phyloP scores from a whole-genome alignment of 2,113 vertebrate genomes.

The Xyliphius kryptos region DNA sequence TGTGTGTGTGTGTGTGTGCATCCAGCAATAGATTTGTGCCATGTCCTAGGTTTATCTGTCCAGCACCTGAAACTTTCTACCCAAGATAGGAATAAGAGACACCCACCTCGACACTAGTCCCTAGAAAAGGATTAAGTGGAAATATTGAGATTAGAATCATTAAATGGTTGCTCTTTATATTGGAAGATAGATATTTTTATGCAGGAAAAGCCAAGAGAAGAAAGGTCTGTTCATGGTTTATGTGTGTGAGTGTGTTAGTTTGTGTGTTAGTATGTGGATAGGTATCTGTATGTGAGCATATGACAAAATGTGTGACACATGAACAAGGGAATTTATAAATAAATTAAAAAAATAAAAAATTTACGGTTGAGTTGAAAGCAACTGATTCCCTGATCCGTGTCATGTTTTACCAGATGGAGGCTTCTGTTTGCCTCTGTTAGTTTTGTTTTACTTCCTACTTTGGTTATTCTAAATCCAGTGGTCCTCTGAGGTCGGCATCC shows the following conservation, averaged over 20 bases:
- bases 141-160: too few species aligned
- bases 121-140: too few species aligned
- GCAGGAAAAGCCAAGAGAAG: too few species aligned
- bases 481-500: conserved; percentile 70
- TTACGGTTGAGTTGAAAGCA: conserved; percentile 42
- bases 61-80: too few species aligned
- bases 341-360: conserved; percentile 52
- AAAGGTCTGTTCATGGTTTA: neutral
- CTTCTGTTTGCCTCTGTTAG: conserved; percentile 44
- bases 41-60: too few species aligned
- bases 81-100: too few species aligned
- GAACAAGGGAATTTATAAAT: conserved; percentile 41
- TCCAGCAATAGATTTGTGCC: too few species aligned
- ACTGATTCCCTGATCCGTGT: conserved; percentile 55
- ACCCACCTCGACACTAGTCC: too few species aligned
- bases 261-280: conserved; percentile 10
- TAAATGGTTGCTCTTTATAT: too few species aligned
- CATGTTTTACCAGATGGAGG: conserved; percentile 64
- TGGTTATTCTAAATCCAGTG: conserved; percentile 64
- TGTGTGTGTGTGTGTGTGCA: conserved; percentile 23
- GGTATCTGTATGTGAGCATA: conserved; percentile 31
- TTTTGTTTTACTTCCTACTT: conserved; percentile 44
- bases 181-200: too few species aligned
- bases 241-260: neutral
- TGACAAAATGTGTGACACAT: conserved; percentile 14